These are phyloP conservation scores for Pseudoips prasinana DNA, from an alignment of 2,888 invertebrate genomes.

Conservation along the genomic window DNA sequence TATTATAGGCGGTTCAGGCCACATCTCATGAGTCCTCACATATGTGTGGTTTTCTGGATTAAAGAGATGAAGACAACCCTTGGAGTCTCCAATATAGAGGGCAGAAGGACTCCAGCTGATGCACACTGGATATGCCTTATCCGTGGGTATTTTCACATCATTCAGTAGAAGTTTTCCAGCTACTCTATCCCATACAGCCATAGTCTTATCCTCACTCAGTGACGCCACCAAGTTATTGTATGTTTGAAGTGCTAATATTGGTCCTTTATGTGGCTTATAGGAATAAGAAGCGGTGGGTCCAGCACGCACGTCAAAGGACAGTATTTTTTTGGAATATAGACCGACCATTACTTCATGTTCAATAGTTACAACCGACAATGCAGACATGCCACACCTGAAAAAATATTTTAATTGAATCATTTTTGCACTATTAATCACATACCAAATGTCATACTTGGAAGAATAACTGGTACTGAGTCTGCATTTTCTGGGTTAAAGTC, in stretches of 20 bases:
- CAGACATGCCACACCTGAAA: constrained; percentile 74
- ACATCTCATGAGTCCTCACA: constrained; percentile 57
- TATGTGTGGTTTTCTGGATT: constrained; percentile 57
- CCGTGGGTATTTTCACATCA: constrained; percentile 61
- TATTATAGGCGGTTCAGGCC: constrained; percentile 59
- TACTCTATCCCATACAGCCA: constrained; percentile 80
- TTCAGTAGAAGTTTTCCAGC: constrained; percentile 66
- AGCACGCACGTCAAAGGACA: constrained; percentile 76
- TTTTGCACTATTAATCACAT: no score
- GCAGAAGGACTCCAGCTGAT: constrained; percentile 66
- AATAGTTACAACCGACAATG: constrained; percentile 74
- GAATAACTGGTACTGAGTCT: no score
- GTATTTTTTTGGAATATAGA: constrained; percentile 77
- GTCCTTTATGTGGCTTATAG: constrained; percentile 77
- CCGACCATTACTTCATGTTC: constrained; percentile 76
- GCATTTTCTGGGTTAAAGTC: no score
- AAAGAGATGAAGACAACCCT: constrained; percentile 65
- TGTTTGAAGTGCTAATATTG: constrained; percentile 68
- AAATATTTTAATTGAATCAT: background rate
- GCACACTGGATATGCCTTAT: constrained; percentile 66
- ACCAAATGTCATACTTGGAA: no score
- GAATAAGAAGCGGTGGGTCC: constrained; percentile 57
- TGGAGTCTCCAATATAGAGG: constrained; percentile 72
- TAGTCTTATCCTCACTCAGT: constrained; percentile 81
- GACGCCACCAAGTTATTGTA: constrained; percentile 77